These are phyloP conservation scores for Flabesymbios commensalis DNA, from an alignment of 2,888 invertebrate species.

Conservation along the genomic window DNA sequence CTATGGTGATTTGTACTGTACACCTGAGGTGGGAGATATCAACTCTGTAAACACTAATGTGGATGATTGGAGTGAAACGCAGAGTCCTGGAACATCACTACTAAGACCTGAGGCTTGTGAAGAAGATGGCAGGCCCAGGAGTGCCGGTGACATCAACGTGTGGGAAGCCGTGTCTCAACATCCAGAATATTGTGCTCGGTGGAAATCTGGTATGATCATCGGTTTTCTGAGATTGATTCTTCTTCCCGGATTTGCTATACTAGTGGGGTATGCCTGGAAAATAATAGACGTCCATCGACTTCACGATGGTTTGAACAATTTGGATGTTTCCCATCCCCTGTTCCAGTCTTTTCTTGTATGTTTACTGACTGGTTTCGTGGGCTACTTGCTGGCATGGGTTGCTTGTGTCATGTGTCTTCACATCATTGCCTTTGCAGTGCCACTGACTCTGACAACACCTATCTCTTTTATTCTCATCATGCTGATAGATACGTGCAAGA, in stretches of 20 bases:
- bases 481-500: conserved; percentile 11
- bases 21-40: no score
- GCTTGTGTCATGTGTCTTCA: conserved; percentile 49
- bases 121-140: no score
- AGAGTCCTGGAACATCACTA: no score
- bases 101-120: no score
- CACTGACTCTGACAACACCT: conserved; percentile 42
- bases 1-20: no score
- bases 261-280: neutral
- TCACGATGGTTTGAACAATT: conserved; percentile 1
- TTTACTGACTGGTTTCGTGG: conserved; percentile 25
- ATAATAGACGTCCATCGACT: conserved; percentile 4
- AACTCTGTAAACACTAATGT: no score
- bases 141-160: no score
- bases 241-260: conserved; percentile 12
- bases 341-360: conserved; percentile 31
- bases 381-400: conserved; percentile 36
- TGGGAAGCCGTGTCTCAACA: no score
- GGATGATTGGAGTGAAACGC: no score
- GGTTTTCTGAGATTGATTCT: conserved; percentile 11
- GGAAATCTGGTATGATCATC: conserved; percentile 23
- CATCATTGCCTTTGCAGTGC: conserved; percentile 42
- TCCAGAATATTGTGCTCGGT: conserved; percentile 25
- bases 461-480: conserved; percentile 32
- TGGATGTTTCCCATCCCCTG: conserved; percentile 12